Conservation (phyloP, 2,113 vertebrate species). For the Apeltes quadracus region DNA sequence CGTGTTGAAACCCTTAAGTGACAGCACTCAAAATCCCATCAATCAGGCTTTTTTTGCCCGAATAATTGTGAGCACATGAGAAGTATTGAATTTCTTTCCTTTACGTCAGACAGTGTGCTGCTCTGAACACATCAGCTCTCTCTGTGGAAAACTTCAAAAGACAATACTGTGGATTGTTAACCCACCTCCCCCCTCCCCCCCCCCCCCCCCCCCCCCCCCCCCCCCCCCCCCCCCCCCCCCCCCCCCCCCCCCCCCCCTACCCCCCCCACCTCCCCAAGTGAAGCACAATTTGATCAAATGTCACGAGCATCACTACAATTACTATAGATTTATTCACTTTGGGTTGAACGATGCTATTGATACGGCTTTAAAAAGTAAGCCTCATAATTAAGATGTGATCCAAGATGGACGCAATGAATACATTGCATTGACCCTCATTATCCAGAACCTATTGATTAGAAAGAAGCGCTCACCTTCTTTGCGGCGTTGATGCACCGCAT, state of each 20-base stretch:
- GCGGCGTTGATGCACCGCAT: slow-evolving; percentile 87
- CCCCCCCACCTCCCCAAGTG: too few species aligned
- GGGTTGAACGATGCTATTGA: neutral
- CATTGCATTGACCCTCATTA: neutral
- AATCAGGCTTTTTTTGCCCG: slow-evolving; percentile 24
- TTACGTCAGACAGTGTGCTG: slow-evolving; percentile 50
- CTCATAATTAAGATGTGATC: neutral
- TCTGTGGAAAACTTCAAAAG: slow-evolving; percentile 47
- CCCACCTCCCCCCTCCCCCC: slow-evolving; percentile 2
- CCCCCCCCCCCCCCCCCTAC: too few species aligned
- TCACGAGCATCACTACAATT: neutral
- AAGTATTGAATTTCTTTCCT: slow-evolving; percentile 52
- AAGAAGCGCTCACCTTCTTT: slow-evolving; percentile 84
- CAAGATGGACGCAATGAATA: neutral
- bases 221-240: too few species aligned
- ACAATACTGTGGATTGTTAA: slow-evolving; percentile 17
- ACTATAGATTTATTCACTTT: slow-evolving; percentile 1
- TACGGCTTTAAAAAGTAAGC: neutral
- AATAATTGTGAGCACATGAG: slow-evolving; percentile 35
- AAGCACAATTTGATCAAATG: neutral
- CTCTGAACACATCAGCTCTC: slow-evolving; percentile 44
- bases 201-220: too few species aligned
- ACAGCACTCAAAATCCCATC: slow-evolving; percentile 44
- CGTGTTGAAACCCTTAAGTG: slow-evolving; percentile 41
- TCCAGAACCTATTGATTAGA: neutral